Evolutionary conservation across 2,797 vertebrate genomes (phyloP).

Genomic region (Fistularia commersonii): DNA sequence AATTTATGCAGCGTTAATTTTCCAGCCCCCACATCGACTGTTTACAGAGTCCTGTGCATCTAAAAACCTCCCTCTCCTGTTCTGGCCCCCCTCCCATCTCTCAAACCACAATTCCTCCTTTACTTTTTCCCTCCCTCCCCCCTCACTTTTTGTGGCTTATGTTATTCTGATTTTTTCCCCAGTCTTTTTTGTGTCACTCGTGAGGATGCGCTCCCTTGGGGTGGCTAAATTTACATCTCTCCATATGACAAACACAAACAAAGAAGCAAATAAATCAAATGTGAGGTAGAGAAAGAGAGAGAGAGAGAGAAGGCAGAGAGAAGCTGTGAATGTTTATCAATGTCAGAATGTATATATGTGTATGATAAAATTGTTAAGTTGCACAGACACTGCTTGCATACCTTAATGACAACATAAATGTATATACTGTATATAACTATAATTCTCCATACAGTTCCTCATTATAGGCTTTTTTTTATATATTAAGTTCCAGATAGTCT

Average conservation of each 20-base stretch:
- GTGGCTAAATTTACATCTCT: slow-evolving; percentile 75
- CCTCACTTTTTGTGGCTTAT: slow-evolving; percentile 62
- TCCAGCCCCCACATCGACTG: slow-evolving; percentile 69
- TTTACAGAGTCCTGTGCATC: slow-evolving; percentile 71
- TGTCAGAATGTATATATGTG: slow-evolving; percentile 36
- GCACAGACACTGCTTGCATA: not conserved
- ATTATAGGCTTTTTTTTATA: no score
- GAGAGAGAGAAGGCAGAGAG: slow-evolving; percentile 14
- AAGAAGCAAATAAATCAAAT: slow-evolving; percentile 72
- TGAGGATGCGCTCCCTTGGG: slow-evolving; percentile 69
- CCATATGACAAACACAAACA: slow-evolving; percentile 75
- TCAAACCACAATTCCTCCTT: slow-evolving; percentile 57
- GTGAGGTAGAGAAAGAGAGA: slow-evolving; percentile 33
- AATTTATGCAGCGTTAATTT: slow-evolving; percentile 79
- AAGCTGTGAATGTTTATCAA: slow-evolving; percentile 37
- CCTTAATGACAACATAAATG: not conserved
- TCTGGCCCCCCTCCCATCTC: slow-evolving; percentile 26
- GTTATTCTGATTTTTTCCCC: slow-evolving; percentile 61
- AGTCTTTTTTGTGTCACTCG: slow-evolving; percentile 61
- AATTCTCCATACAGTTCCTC: no score
- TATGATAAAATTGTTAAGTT: not conserved
- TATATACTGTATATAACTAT: no score
- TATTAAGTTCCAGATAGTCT: no score
- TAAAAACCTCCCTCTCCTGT: slow-evolving; percentile 63
- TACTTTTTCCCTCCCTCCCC: slow-evolving; percentile 48